A percentile compares a stretch with the other conserved stretches of the same genome.
phyloP scores from a whole-genome alignment of 2,113 vertebrate genomes.

The Muntiacus reevesi region DNA sequence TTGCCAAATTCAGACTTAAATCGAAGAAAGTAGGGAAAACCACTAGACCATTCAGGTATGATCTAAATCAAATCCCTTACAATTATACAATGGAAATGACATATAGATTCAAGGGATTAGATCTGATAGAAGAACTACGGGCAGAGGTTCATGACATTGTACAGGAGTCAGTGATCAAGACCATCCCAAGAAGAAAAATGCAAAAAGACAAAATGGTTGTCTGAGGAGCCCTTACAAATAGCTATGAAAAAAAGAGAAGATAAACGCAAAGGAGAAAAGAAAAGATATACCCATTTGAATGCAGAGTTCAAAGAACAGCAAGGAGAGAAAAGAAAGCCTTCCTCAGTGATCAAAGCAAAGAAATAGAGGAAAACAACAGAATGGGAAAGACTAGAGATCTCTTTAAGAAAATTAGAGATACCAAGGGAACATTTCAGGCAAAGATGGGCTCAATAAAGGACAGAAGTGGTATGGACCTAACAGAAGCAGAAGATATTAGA shows the following conservation, averaged over 20 bases:
- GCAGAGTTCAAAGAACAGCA: not conserved
- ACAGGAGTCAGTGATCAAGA: not conserved
- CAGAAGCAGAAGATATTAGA: not conserved
- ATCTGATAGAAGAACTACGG: not conserved
- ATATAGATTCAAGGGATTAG: not conserved
- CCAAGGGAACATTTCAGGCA: not conserved
- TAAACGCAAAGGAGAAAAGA: not conserved
- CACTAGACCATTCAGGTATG: not conserved
- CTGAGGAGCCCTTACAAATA: not conserved
- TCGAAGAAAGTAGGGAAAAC: not conserved
- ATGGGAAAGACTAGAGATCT: not conserved
- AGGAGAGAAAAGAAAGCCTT: not conserved
- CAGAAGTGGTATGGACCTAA: not conserved
- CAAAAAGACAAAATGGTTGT: not conserved
- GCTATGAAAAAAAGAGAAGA: not conserved
- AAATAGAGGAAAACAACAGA: not conserved
- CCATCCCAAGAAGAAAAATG: not conserved
- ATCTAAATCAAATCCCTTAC: not conserved
- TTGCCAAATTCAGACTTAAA: not conserved
- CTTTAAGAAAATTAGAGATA: not conserved
- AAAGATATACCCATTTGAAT: not conserved
- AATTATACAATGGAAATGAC: not conserved
- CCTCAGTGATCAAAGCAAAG: not conserved
- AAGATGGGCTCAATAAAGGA: not conserved
- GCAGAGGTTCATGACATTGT: not conserved